Evolutionary conservation across 2,113 vertebrate species (phyloP).

Genomic region (Meriones unguiculatus): DNA sequence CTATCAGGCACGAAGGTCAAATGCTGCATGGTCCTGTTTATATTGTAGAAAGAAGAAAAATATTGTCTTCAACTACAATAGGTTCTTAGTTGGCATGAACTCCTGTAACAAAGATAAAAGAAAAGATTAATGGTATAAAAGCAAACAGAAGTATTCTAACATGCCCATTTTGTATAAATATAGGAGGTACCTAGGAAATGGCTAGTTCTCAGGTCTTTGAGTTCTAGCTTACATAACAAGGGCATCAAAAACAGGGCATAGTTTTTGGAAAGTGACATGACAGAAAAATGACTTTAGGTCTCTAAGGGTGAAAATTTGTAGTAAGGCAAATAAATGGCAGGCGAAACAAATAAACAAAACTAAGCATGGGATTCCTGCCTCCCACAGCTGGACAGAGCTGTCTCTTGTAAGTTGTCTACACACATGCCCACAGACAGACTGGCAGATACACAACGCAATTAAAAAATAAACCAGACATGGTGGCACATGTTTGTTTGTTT

Average conservation of each 20-base stretch:
- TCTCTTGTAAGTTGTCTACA: not conserved
- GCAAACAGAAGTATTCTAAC: not conserved
- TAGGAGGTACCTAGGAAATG: not conserved
- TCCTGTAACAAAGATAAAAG: not conserved
- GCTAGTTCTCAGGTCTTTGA: not conserved
- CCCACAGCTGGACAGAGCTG: not conserved
- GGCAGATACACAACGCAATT: not conserved
- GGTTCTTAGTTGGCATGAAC: not conserved
- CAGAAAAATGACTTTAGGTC: not conserved
- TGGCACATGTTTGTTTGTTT: not conserved
- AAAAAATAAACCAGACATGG: not conserved
- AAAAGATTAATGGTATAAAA: not conserved
- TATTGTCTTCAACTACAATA: not conserved
- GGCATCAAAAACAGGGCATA: not conserved
- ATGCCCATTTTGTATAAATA: not conserved
- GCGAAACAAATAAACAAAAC: not conserved
- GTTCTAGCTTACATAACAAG: not conserved
- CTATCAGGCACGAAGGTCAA: not conserved
- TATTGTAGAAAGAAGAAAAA: not conserved
- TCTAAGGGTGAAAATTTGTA: not conserved
- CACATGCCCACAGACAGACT: not conserved
- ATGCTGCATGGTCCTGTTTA: not conserved
- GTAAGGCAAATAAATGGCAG: not conserved
- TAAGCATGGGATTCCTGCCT: not conserved
- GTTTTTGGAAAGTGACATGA: not conserved